Conservation (phyloP, 2,113 vertebrate species). For the Ivindomyrus marchei region DNA sequence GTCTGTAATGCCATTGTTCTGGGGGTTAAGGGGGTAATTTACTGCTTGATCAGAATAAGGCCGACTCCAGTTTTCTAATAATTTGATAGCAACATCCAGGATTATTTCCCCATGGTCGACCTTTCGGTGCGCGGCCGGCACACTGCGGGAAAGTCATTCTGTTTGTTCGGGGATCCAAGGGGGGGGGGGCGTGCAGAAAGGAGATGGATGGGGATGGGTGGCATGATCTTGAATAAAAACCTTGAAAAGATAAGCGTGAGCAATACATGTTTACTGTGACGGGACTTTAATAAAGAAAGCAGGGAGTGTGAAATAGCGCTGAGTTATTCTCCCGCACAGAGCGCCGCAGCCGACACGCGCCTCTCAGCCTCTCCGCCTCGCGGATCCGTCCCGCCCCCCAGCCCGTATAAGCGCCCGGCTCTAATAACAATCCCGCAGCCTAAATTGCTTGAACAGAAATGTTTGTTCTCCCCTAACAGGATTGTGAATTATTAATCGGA, state of each 20-base stretch:
- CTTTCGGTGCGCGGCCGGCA: conserved; percentile 10
- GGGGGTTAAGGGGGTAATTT: conserved; percentile 36
- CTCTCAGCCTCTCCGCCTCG: conserved; percentile 35
- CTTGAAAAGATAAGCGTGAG: conserved; percentile 31
- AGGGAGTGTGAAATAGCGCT: conserved; percentile 61
- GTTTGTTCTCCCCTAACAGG: conserved; percentile 72
- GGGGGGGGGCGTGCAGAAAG: conserved; percentile 4
- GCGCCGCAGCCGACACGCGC: conserved; percentile 36
- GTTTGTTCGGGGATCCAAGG: not conserved
- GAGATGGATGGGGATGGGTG: not conserved
- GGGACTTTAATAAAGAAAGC: conserved; percentile 67
- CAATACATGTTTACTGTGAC: conserved; percentile 57
- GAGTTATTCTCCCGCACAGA: conserved; percentile 56
- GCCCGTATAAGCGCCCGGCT: conserved; percentile 30
- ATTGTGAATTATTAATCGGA: conserved; percentile 75
- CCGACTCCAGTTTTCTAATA: conserved; percentile 33
- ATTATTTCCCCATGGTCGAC: conserved; percentile 38
- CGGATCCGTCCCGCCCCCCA: conserved; percentile 29
- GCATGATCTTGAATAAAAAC: conserved; percentile 30
- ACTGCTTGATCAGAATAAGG: conserved; percentile 37
- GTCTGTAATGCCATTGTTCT: conserved; percentile 29
- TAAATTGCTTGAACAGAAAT: conserved; percentile 68
- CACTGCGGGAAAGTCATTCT: conserved; percentile 26
- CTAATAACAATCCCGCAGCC: conserved; percentile 56
- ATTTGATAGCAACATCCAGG: conserved; percentile 32